Evolutionary conservation across 1,140 invertebrate species (phyloP).

Genomic region (Manduca sexta): DNA sequence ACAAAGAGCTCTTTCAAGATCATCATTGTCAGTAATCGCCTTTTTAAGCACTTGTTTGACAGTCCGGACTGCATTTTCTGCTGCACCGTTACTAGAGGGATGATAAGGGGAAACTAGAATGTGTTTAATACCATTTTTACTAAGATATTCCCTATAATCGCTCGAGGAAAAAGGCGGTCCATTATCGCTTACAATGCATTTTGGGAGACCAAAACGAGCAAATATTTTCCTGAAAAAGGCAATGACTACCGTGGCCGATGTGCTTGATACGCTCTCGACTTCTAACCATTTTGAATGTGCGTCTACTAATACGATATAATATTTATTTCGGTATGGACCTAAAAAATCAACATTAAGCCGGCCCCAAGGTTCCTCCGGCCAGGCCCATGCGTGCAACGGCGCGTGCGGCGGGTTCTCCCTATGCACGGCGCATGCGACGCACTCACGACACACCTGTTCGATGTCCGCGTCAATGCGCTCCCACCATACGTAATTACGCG

Average conservation of each 20-base stretch:
- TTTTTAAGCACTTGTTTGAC: conserved; percentile 19
- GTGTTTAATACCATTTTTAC: conserved; percentile 14
- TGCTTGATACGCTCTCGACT: no score
- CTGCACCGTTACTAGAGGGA: conserved; percentile 19
- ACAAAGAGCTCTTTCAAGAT: conserved; percentile 7
- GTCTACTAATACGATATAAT: conserved; percentile 11
- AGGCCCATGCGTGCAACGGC: not conserved
- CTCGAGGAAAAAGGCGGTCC: conserved; percentile 41
- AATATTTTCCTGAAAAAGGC: no score
- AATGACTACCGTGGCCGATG: no score
- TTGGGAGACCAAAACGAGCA: conserved; percentile 30
- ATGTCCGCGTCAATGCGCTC: conserved; percentile 63
- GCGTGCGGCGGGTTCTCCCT: conserved; percentile 34
- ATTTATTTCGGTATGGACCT: not conserved
- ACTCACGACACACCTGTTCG: conserved; percentile 28
- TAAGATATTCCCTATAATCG: conserved; percentile 11
- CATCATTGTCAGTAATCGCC: conserved; percentile 10
- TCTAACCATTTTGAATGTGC: conserved; percentile 12
- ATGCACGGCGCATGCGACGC: not conserved
- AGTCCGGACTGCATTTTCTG: conserved; percentile 16
- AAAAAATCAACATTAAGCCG: not conserved
- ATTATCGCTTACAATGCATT: conserved; percentile 43
- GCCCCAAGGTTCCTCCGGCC: not conserved
- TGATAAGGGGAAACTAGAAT: conserved; percentile 15
- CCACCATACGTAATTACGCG: conserved; percentile 67